These are phyloP conservation scores for Oncorhynchus tshawytscha DNA, from an alignment of 2,113 vertebrate species.

Conservation along the genomic window DNA sequence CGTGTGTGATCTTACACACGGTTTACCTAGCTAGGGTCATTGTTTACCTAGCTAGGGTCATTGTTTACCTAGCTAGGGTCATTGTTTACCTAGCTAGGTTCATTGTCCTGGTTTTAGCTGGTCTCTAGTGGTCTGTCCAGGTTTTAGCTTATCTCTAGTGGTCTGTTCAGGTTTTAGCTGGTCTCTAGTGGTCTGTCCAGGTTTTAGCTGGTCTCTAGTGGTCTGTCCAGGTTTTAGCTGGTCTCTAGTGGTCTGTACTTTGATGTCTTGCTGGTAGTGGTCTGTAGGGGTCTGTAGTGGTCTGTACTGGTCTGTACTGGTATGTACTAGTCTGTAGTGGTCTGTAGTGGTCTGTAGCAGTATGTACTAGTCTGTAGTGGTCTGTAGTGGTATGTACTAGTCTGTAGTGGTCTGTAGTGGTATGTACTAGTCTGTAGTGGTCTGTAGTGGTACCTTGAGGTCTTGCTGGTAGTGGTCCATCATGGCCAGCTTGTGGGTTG, in stretches of 20 bases:
- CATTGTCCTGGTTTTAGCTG: too few species aligned
- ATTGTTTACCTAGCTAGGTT: too few species aligned
- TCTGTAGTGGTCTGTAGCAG: not conserved
- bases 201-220: not conserved
- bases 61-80: too few species aligned
- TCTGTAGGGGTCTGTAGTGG: not conserved
- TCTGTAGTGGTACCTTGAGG: constrained; percentile 77
- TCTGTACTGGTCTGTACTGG: not conserved
- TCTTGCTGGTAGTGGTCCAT: constrained; percentile 91
- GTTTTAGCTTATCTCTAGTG: too few species aligned
- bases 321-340: not conserved
- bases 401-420: too few species aligned
- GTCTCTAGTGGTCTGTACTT: not conserved
- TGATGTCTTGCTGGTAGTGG: too few species aligned
- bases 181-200: constrained; percentile 64
- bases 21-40: too few species aligned
- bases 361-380: not conserved
- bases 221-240: not conserved
- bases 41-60: too few species aligned
- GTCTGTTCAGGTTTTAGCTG: too few species aligned
- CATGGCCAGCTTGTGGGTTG: constrained; percentile 86
- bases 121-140: not conserved
- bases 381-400: not conserved
- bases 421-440: too few species aligned
- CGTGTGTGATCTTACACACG: too few species aligned